Percentiles rank a stretch among this genome's conserved stretches.
Conservation (phyloP, 64 coral and sea anemone genomes). For the Pachyseris speciosa region DNA sequence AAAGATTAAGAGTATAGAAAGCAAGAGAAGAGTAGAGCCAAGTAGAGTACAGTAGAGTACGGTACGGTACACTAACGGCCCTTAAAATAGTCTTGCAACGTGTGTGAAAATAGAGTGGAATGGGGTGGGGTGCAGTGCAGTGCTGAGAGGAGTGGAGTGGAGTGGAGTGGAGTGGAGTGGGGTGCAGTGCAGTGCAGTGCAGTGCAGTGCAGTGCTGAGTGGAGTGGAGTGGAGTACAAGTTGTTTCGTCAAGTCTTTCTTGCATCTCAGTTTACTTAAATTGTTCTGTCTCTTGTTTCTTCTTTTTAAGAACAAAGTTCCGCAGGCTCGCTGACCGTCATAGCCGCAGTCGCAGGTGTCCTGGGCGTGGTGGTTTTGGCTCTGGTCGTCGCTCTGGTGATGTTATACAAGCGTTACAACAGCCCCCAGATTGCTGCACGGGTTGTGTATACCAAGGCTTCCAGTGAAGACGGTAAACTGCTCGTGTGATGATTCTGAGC, state of each 20-base stretch:
- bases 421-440: conserved; percentile 36
- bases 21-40: no score
- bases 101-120: no score
- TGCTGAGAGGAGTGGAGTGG: background rate
- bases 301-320: background rate
- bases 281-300: background rate
- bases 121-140: no score
- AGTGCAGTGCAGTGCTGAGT: no score
- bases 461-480: conserved; percentile 21
- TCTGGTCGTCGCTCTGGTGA: conserved; percentile 55
- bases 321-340: conserved; percentile 47
- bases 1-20: no score
- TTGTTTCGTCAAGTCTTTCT: no score
- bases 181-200: no score
- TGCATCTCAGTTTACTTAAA: no score
- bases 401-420: conserved; percentile 55
- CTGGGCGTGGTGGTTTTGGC: conserved; percentile 64
- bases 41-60: no score
- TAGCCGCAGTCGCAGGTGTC: conserved; percentile 74
- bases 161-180: background rate
- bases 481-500: background rate
- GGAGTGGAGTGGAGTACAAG: no score
- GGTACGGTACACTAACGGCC: no score
- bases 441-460: conserved; percentile 37
- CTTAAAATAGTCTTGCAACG: no score